Percentiles rank a stretch among this genome's conserved stretches.
These are phyloP conservation scores for Nephrocerus scutellatus DNA, from an alignment of 2,888 invertebrate species.

Conservation along the genomic window DNA sequence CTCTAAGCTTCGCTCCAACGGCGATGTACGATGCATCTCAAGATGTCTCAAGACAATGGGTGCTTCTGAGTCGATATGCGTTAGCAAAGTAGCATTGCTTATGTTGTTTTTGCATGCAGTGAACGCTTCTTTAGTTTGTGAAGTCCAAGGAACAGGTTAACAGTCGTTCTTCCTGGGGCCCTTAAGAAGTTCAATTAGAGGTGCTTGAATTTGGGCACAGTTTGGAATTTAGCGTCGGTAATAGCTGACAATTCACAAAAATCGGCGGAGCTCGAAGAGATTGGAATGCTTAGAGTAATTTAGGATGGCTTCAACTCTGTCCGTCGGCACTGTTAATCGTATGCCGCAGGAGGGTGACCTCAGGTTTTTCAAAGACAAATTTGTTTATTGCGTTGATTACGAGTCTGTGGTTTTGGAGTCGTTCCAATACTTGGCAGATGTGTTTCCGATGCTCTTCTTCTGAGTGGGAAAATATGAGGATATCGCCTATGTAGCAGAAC, in stretches of 20 bases:
- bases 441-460: constrained; percentile 22
- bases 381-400: constrained; percentile 19
- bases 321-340: constrained; percentile 4
- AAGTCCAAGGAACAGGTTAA: constrained; percentile 4
- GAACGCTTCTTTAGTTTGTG: constrained; percentile 5
- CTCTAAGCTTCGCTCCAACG: constrained; percentile 7
- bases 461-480: constrained; percentile 22
- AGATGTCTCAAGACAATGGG: background rate
- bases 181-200: constrained; percentile 2
- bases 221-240: constrained; percentile 14
- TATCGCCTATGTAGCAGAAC: constrained; percentile 28
- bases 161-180: constrained; percentile 8
- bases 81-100: background rate
- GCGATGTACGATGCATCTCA: constrained; percentile 7
- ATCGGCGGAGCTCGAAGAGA: constrained; percentile 5
- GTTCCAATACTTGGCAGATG: constrained; percentile 17
- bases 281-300: constrained; percentile 13
- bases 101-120: constrained; percentile 2
- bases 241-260: constrained; percentile 6
- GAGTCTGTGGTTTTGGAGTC: constrained; percentile 21
- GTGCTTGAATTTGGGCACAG: constrained; percentile 1
- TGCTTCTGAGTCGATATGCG: background rate
- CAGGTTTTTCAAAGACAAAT: constrained; percentile 7
- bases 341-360: constrained; percentile 8
- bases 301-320: constrained; percentile 10